Percentiles rank a stretch among this genome's conserved stretches.
Conservation (phyloP, 2,797 vertebrate genomes). For the Acrocephalus scirpaceus region DNA sequence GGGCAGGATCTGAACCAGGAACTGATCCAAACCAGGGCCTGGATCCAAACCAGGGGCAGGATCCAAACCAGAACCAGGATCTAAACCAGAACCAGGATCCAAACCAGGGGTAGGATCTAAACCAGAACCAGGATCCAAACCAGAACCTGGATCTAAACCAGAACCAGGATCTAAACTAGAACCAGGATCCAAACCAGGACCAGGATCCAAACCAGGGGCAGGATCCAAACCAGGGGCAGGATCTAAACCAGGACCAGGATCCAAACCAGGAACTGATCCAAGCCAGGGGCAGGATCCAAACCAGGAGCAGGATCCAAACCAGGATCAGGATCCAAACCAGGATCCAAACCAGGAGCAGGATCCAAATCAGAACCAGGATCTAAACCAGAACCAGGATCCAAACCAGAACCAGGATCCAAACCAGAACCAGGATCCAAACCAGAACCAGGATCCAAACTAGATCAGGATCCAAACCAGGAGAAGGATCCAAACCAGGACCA, state of each 20-base stretch:
- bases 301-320: neutral
- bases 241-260: neutral
- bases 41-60: fast-evolving
- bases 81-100: neutral
- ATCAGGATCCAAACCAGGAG: neutral
- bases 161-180: neutral
- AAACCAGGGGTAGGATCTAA: neutral
- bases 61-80: neutral
- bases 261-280: neutral
- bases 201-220: neutral
- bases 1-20: neutral
- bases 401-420: too few relatives aligned
- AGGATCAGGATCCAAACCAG: neutral
- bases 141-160: neutral
- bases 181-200: neutral
- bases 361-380: neutral
- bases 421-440: neutral
- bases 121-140: neutral
- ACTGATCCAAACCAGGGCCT: fast-evolving
- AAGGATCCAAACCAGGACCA: neutral
- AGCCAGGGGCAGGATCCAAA: neutral
- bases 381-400: fast-evolving
- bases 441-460: neutral
- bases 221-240: neutral
- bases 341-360: neutral